Evolutionary conservation across 2,113 vertebrate species (phyloP).

Genomic region (Pristiophorus japonicus): DNA sequence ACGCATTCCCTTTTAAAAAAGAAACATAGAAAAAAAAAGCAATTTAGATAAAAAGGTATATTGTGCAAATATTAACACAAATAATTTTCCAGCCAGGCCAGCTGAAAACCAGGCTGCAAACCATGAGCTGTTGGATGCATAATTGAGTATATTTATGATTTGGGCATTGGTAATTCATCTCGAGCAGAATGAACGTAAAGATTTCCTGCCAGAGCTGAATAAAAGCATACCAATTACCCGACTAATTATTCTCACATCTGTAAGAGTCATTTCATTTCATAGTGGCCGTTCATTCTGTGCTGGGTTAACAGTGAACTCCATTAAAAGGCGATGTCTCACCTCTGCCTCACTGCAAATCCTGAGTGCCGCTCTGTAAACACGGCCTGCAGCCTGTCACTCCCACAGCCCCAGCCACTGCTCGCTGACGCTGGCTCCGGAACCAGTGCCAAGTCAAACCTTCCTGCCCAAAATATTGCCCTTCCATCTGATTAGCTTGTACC

Average conservation of each 20-base stretch:
- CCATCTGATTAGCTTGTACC: background rate
- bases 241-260: constrained; percentile 7
- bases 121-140: background rate
- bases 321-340: background rate
- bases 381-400: background rate
- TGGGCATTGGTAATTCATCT: background rate
- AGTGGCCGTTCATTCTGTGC: background rate
- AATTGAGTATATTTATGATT: background rate
- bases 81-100: background rate
- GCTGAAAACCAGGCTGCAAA: background rate
- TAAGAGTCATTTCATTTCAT: background rate
- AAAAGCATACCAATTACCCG: background rate
- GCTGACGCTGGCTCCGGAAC: background rate
- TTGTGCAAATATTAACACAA: background rate
- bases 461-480: too few species aligned
- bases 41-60: background rate
- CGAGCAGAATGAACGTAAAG: background rate
- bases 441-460: background rate
- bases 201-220: background rate
- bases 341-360: background rate
- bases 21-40: background rate
- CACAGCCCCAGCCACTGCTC: background rate
- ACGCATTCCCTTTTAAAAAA: background rate
- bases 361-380: background rate
- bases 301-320: background rate